These are phyloP conservation scores for Drosophila sulfurigaster DNA, from an alignment of 1,140 invertebrate species.

Conservation along the genomic window DNA sequence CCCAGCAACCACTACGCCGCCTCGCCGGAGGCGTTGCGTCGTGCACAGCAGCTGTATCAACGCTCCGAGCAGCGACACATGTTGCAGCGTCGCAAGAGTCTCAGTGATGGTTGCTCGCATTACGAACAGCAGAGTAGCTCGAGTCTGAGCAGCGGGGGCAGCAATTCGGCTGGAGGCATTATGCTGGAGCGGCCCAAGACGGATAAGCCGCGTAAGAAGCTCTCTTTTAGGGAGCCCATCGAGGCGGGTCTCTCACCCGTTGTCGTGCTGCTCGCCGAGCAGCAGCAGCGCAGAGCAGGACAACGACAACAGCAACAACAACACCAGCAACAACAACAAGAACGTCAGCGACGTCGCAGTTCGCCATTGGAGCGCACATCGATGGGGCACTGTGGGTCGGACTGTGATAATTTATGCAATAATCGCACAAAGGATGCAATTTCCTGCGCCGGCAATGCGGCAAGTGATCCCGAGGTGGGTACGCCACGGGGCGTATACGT, in stretches of 20 bases:
- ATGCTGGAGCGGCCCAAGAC: constrained; percentile 79
- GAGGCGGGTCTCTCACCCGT: constrained; percentile 59
- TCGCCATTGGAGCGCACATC: constrained; percentile 65
- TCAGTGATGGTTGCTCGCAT: constrained; percentile 43
- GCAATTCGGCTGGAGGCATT: constrained; percentile 42
- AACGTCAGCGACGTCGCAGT: constrained; percentile 67
- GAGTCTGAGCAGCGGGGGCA: constrained; percentile 64
- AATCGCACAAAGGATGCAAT: constrained; percentile 73
- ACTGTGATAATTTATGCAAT: constrained; percentile 79
- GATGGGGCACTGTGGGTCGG: neutral
- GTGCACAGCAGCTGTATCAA: constrained; percentile 63
- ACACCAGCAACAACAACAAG: constrained; percentile 47
- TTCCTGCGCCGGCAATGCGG: constrained; percentile 56
- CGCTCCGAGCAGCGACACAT: constrained; percentile 62
- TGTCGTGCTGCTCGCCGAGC: constrained; percentile 26
- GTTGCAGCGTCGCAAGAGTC: constrained; percentile 68
- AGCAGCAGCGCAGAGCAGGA: constrained; percentile 56
- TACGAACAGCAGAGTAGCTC: constrained; percentile 67
- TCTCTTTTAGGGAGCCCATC: constrained; percentile 93
- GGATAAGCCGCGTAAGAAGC: constrained; percentile 92
- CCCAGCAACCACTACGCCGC: constrained; percentile 59
- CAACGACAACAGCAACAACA: constrained; percentile 21
- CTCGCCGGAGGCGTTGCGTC: constrained; percentile 69
- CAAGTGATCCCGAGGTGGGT: constrained; percentile 76
- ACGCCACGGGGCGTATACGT: constrained; percentile 55